These are phyloP conservation scores for Amphiprion ocellaris DNA, from an alignment of 2,113 vertebrate genomes.

Conservation along the genomic window DNA sequence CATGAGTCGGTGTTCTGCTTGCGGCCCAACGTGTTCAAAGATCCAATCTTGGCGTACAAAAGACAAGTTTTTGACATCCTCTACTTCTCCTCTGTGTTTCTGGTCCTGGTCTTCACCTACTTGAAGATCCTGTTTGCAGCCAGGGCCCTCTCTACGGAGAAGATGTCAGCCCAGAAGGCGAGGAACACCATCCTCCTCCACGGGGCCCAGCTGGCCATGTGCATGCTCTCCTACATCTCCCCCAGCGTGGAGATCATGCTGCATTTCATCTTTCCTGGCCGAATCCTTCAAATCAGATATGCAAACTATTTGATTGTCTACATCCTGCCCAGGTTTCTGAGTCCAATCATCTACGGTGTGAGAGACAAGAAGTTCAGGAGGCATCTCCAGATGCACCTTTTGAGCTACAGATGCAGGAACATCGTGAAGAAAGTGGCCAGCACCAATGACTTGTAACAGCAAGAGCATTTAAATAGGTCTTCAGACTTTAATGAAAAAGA, in stretches of 20 bases:
- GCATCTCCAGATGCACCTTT: slow-evolving; percentile 67
- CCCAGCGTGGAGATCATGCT: slow-evolving; percentile 76
- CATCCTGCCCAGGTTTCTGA: slow-evolving; percentile 82
- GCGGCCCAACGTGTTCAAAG: slow-evolving; percentile 79
- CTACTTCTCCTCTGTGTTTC: slow-evolving; percentile 81
- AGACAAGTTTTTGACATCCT: slow-evolving; percentile 75
- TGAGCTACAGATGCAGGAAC: slow-evolving; percentile 24
- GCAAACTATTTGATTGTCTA: slow-evolving; percentile 81
- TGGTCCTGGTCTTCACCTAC: slow-evolving; percentile 80
- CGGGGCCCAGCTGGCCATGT: slow-evolving; percentile 83
- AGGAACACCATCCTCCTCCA: slow-evolving; percentile 84
- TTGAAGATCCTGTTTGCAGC: slow-evolving; percentile 77
- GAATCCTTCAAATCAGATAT: slow-evolving; percentile 72
- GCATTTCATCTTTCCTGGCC: slow-evolving; percentile 66
- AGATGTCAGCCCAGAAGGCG: slow-evolving; percentile 63
- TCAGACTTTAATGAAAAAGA: background rate
- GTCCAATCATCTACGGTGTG: slow-evolving; percentile 81
- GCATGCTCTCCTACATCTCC: slow-evolving; percentile 83
- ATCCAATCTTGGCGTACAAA: slow-evolving; percentile 62
- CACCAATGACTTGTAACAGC: background rate
- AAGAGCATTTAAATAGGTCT: background rate
- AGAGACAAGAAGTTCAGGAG: slow-evolving; percentile 78
- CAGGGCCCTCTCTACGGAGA: slow-evolving; percentile 65
- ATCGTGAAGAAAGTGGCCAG: slow-evolving; percentile 13
- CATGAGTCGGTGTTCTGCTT: slow-evolving; percentile 76